phyloP scores from a whole-genome alignment of 2,113 vertebrate genomes.

The Cyprinus carpio region DNA sequence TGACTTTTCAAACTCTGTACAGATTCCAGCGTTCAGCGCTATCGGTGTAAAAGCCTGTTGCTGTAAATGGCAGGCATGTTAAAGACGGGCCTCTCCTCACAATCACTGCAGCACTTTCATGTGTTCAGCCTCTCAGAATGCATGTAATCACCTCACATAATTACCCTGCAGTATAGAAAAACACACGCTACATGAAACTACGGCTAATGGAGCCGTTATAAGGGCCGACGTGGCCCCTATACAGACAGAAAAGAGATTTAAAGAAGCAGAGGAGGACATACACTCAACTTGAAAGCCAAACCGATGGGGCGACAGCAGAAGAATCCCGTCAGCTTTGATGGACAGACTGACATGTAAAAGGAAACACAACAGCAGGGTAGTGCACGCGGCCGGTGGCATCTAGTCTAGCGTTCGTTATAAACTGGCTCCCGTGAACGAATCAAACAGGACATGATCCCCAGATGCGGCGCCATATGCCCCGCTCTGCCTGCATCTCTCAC shows the following conservation, averaged over 20 bases:
- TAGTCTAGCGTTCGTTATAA: background rate
- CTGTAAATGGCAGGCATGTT: background rate
- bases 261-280: background rate
- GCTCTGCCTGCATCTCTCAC: background rate
- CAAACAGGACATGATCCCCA: background rate
- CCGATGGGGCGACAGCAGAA: background rate
- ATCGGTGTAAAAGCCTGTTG: background rate
- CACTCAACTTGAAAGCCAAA: background rate
- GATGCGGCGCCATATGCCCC: constrained; percentile 38
- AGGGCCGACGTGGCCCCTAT: too few species aligned
- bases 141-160: constrained; percentile 32
- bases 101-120: constrained; percentile 12
- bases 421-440: background rate
- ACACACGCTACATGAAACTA: background rate
- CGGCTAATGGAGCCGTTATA: background rate
- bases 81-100: constrained; percentile 37
- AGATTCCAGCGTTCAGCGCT: background rate
- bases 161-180: too few species aligned
- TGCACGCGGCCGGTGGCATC: too few species aligned
- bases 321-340: background rate
- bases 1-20: too few species aligned
- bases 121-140: constrained; percentile 28
- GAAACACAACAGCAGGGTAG: background rate
- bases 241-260: too few species aligned
- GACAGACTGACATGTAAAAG: background rate